Evolutionary conservation across 2,797 vertebrate genomes (phyloP).

Genomic region (Eospalax fontanierii): DNA sequence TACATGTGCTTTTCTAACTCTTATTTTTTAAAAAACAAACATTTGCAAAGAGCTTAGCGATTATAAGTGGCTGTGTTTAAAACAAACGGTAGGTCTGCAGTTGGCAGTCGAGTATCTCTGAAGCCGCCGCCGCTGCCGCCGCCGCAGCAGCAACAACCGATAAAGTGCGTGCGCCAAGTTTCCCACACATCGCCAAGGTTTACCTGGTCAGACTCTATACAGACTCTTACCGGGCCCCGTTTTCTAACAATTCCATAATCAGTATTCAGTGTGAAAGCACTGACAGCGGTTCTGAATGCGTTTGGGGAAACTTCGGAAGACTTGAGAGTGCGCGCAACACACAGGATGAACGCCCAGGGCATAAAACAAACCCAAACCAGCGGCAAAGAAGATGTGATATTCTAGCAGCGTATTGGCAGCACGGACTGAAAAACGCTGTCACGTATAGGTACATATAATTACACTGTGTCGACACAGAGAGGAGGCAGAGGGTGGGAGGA

Average conservation of each 20-base stretch:
- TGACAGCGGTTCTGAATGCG: conserved; percentile 57
- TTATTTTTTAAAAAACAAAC: conserved; percentile 80
- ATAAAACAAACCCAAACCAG: conserved; percentile 84
- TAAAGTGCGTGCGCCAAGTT: conserved; percentile 95
- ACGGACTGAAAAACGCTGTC: conserved; percentile 77
- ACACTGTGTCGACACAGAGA: conserved; percentile 35
- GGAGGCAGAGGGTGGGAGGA: background rate
- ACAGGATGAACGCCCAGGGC: conserved; percentile 89
- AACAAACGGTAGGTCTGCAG: conserved; percentile 86
- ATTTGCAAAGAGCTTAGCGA: conserved; percentile 86
- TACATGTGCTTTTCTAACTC: conserved; percentile 68
- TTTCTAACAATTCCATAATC: conserved; percentile 84
- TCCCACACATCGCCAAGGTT: conserved; percentile 90
- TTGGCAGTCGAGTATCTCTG: conserved; percentile 92
- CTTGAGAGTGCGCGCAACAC: conserved; percentile 82
- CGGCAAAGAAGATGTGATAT: conserved; percentile 88
- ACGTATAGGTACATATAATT: conserved; percentile 53
- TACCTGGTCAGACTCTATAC: background rate
- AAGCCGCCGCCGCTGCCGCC: conserved; percentile 45
- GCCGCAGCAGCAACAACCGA: conserved; percentile 86
- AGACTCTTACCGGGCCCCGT: conserved; percentile 58
- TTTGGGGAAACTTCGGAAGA: conserved; percentile 87
- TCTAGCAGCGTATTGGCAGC: conserved; percentile 85
- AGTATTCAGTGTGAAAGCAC: conserved; percentile 76
- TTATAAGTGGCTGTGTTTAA: conserved; percentile 93